Evolutionary conservation across 23 tunicate genomes (phyloP), one percentile per base, ranked within the genome.

Genomic region (Halocynthia roretzi): DNA sequence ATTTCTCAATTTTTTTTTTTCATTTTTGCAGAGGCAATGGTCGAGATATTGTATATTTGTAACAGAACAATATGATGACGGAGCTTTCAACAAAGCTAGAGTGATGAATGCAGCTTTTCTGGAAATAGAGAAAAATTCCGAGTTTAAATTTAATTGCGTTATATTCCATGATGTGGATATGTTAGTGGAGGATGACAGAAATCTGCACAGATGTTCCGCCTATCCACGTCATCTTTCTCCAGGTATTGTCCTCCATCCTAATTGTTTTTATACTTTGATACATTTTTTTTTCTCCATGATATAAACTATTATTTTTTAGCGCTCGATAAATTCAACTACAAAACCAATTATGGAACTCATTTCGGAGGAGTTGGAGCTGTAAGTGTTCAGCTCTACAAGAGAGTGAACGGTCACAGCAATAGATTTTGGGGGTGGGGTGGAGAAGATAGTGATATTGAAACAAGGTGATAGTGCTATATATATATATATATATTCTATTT

Each of bases 361-460:
- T 96, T 74, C 56, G 99, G 99, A 0, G 99, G 99, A 44, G 96
- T 96, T 11, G 85, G 91, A n/a, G 91, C 96, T 0, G 82, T 96
- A 9, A 64, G 72, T n/a, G 19, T 71, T 6, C 83, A 66, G 0
- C 85, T 83, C 23, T 96, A 85, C 62, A 50, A 17, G 23, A 17
- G 2, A n/a, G 96, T 89, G 8, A 96, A 96, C 51, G 99, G 99
- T 5, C 87, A 89, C 76, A 83, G 90, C 75, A 96, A 96, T 63
- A 57, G 82, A 53, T 96, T 85, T 70, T 96, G 91, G 93, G 99
- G 99, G 0, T 96, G 99, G 99, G 99, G 99, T 5, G 96, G 99
- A 31, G 99, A 96, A 64, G 99, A 96, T 72, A 86, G 82, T 71
- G 97, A 90, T 60, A 85, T 96, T 86, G 96, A 96, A 76, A 54